Conservation (phyloP, 2,797 vertebrate species). For the Coreius guichenoti region DNA sequence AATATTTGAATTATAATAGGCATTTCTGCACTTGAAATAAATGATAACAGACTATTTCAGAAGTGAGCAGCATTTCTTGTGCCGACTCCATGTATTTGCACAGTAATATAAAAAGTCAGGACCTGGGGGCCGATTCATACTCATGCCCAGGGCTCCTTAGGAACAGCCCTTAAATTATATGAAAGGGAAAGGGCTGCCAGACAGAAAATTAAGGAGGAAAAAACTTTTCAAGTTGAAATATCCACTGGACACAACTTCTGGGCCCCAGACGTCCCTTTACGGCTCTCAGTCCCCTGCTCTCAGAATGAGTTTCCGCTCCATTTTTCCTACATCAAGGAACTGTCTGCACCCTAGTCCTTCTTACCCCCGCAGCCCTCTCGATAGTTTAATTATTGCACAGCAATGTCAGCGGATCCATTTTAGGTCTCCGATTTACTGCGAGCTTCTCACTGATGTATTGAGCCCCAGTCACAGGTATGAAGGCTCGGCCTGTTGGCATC, state of each 20-base stretch:
- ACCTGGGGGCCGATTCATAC: conserved; percentile 70
- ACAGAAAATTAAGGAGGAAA: conserved; percentile 78
- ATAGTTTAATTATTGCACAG: conserved; percentile 72
- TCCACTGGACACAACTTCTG: conserved; percentile 71
- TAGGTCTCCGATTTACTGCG: conserved; percentile 52
- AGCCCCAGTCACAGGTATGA: conserved; percentile 45
- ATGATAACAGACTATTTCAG: conserved; percentile 31
- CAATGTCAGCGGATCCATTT: conserved; percentile 67
- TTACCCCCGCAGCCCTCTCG: conserved; percentile 55
- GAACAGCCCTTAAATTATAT: conserved; percentile 76
- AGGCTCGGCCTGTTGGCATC: conserved; percentile 38
- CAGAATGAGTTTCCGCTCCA: conserved; percentile 62
- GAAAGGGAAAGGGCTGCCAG: conserved; percentile 73
- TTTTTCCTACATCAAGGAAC: conserved; percentile 52
- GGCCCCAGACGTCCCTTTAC: conserved; percentile 79
- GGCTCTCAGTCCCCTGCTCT: conserved; percentile 62
- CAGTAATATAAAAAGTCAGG: conserved; percentile 60
- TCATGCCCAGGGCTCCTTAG: conserved; percentile 68
- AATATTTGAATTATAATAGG: conserved; percentile 7
- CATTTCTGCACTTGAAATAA: conserved; percentile 3
- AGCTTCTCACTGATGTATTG: conserved; percentile 51
- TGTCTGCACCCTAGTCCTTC: conserved; percentile 53
- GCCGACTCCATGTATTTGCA: conserved; percentile 54
- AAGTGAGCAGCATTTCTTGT: conserved; percentile 31
- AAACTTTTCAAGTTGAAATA: conserved; percentile 82